Percentiles rank a stretch among this genome's conserved stretches.
These are phyloP conservation scores for Parnassius mnemosyne DNA, from an alignment of 2,888 invertebrate genomes.

Conservation along the genomic window DNA sequence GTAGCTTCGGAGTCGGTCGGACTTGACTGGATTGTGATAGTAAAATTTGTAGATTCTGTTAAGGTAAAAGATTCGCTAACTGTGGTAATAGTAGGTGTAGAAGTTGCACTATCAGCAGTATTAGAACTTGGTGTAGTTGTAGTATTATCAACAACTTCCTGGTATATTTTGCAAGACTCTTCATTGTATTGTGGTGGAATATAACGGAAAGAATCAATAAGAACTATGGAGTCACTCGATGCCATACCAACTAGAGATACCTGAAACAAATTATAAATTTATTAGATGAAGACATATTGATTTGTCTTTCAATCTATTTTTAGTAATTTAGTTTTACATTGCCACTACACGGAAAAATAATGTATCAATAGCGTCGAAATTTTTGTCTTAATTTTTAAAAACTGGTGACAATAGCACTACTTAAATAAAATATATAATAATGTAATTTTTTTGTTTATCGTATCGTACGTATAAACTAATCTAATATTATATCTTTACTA, in stretches of 20 bases:
- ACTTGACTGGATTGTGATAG: conserved; percentile 2
- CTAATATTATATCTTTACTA: no score
- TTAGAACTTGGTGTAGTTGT: not conserved
- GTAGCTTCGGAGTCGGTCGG: conserved; percentile 2
- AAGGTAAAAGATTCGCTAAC: not conserved
- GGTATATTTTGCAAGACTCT: conserved; percentile 21
- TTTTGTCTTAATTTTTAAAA: no score
- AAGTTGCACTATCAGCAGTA: not conserved
- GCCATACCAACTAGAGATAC: conserved; percentile 30
- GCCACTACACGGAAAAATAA: no score
- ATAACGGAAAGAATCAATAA: conserved; percentile 36
- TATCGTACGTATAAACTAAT: no score
- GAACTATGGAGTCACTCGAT: conserved; percentile 22
- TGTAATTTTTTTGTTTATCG: no score
- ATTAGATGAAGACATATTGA: no score
- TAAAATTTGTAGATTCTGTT: conserved; percentile 3
- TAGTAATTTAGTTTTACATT: no score
- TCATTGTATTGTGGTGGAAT: conserved; percentile 29
- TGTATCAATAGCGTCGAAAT: no score
- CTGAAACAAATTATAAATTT: conserved; percentile 23
- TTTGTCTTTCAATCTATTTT: no score
- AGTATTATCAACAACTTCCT: conserved; percentile 1
- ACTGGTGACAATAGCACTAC: no score
- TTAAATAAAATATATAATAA: no score
- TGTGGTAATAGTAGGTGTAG: not conserved